Percentiles rank a stretch among this genome's conserved stretches.
These are phyloP conservation scores for Ophion ellenae DNA, from an alignment of 2,888 invertebrate species.

Conservation along the genomic window DNA sequence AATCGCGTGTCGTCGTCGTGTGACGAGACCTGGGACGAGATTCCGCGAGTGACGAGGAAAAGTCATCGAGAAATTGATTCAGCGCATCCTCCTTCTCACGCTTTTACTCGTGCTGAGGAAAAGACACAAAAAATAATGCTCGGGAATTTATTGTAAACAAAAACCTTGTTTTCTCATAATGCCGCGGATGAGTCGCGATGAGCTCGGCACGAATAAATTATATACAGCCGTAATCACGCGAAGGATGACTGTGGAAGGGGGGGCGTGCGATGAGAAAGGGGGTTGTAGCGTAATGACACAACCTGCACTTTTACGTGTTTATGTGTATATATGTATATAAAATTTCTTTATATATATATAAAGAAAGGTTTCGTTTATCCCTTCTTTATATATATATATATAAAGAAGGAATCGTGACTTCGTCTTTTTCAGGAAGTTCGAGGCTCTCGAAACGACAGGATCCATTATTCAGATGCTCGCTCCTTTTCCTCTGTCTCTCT, in stretches of 20 bases:
- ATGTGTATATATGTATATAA: too few species aligned
- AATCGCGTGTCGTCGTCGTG: neutral
- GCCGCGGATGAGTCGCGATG: constrained; percentile 6
- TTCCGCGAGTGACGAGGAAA: constrained; percentile 11
- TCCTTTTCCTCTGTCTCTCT: constrained; percentile 18
- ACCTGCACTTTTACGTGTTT: neutral
- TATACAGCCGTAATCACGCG: constrained; percentile 18
- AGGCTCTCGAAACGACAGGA: constrained; percentile 14
- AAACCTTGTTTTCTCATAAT: constrained; percentile 63
- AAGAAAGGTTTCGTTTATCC: too few species aligned
- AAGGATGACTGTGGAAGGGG: neutral
- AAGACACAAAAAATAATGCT: neutral
- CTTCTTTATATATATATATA: too few species aligned
- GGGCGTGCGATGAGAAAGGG: neutral
- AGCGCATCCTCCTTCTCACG: constrained; percentile 68
- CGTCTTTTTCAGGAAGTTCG: constrained; percentile 22
- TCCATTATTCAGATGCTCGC: constrained; percentile 41
- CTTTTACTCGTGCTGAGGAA: constrained; percentile 58
- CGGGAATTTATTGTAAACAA: constrained; percentile 60
- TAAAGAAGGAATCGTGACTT: constrained; percentile 7
- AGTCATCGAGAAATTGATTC: constrained; percentile 28
- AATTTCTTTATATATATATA: too few species aligned
- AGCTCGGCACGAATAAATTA: constrained; percentile 20
- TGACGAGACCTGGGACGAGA: neutral
- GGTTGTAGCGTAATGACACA: constrained; percentile 22